Conservation (phyloP, 2,888 invertebrate genomes). For the Tenthredo amoena region DNA sequence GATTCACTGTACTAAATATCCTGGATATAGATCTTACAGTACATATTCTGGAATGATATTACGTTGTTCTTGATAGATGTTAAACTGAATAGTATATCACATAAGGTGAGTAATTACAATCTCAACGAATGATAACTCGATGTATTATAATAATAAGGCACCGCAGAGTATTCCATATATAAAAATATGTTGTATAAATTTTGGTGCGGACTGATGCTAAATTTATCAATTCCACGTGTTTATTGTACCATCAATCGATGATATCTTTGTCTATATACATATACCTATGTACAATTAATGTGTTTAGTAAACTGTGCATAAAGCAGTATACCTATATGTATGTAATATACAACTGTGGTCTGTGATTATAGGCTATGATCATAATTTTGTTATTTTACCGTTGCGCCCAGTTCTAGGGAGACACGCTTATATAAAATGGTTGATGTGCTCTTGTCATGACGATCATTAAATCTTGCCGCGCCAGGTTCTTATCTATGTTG, state of each 20-base stretch:
- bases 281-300: background rate
- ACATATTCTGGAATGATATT: no score
- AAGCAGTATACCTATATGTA: background rate
- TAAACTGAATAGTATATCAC: no score
- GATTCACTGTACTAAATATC: background rate
- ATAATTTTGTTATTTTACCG: conserved; percentile 7
- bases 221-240: background rate
- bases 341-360: background rate
- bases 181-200: no score
- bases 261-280: background rate
- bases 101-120: background rate
- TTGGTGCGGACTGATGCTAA: no score
- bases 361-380: background rate
- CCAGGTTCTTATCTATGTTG: conserved; percentile 28
- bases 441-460: conserved; percentile 32
- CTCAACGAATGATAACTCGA: background rate
- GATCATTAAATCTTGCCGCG: conserved; percentile 36
- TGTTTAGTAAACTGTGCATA: background rate
- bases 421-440: conserved; percentile 27
- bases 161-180: no score
- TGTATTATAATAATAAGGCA: background rate
- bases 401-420: background rate
- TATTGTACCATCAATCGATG: background rate
- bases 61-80: no score
- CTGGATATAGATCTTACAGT: no score